Evolutionary conservation across 2,797 vertebrate genomes (phyloP).

Genomic region (Neosilurus mollespiculum): DNA sequence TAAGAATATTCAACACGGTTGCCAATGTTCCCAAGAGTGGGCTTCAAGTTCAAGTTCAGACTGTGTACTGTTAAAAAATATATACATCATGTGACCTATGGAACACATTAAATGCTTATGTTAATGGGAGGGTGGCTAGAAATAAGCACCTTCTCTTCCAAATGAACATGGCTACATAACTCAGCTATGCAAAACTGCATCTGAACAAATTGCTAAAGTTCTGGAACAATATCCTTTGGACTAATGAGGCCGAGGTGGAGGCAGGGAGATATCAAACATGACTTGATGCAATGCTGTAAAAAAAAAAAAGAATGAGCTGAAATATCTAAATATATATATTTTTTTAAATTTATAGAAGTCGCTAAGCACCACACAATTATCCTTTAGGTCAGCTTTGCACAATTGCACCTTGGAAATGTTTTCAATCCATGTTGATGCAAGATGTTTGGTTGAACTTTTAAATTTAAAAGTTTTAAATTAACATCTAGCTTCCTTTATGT

Average conservation of each 20-base stretch:
- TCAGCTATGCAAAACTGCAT: neutral
- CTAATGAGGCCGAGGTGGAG: too few relatives aligned
- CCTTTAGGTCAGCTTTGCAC: neutral
- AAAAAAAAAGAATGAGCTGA: too few relatives aligned
- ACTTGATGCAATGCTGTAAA: too few relatives aligned
- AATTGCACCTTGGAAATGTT: neutral
- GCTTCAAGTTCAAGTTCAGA: neutral
- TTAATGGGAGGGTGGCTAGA: neutral
- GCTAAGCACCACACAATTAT: too few relatives aligned
- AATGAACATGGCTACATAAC: neutral
- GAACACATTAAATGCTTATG: neutral
- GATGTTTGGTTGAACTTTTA: neutral
- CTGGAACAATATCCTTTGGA: too few relatives aligned
- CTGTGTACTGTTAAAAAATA: neutral
- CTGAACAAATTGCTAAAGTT: neutral
- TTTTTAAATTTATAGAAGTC: too few relatives aligned
- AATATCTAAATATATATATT: too few relatives aligned
- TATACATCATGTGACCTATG: neutral
- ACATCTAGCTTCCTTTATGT: slow-evolving; percentile 4
- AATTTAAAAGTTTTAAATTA: neutral
- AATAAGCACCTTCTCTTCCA: neutral
- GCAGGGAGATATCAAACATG: too few relatives aligned
- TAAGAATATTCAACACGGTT: neutral
- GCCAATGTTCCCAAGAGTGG: neutral
- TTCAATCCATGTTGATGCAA: neutral